These are phyloP conservation scores for Parascotia fuliginaria DNA, from an alignment of 2,888 invertebrate genomes.

Conservation along the genomic window DNA sequence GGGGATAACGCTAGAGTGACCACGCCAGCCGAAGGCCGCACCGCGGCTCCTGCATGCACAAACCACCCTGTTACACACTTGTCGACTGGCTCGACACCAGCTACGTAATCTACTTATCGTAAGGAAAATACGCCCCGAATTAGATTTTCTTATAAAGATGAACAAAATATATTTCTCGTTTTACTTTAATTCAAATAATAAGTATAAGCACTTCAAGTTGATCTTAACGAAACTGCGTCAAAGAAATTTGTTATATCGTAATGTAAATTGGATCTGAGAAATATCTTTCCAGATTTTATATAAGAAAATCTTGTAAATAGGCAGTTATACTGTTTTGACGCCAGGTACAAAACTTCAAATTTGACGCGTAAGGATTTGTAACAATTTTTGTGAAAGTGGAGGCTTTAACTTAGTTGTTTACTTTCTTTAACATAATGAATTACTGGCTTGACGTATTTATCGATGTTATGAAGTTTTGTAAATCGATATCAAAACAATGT, in stretches of 20 bases:
- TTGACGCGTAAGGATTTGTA: constrained; percentile 3
- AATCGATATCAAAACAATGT: constrained; percentile 50
- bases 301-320: constrained; percentile 50
- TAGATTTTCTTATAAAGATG: constrained; percentile 36
- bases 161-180: constrained; percentile 29
- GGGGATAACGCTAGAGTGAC: constrained; percentile 87
- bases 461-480: constrained; percentile 25
- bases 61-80: constrained; percentile 80
- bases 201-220: not conserved
- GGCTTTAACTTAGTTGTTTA: not conserved
- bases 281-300: constrained; percentile 29
- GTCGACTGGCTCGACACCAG: constrained; percentile 34
- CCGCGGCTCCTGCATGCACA: constrained; percentile 85
- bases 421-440: not conserved
- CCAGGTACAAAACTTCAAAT: constrained; percentile 36
- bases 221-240: not conserved
- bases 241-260: not conserved
- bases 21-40: constrained; percentile 86
- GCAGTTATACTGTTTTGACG: constrained; percentile 33
- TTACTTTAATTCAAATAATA: constrained; percentile 11
- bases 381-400: not conserved
- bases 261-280: constrained; percentile 23
- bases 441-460: not conserved
- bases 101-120: constrained; percentile 36
- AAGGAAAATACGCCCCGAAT: constrained; percentile 32